Conservation (phyloP, 2,113 vertebrate genomes). For the Pao palembangensis region DNA sequence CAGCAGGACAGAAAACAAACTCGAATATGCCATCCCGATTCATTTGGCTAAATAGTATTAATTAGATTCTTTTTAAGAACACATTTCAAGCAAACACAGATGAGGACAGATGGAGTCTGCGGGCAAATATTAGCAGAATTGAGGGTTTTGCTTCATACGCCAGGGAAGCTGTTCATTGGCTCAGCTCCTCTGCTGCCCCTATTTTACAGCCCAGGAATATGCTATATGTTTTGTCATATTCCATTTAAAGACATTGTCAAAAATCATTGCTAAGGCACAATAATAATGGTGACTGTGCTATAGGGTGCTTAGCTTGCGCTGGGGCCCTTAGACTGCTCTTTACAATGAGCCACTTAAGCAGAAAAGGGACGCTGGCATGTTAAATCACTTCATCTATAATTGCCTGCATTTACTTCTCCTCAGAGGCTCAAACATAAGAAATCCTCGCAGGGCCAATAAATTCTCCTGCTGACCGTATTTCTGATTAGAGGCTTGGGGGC, state of each 20-base stretch:
- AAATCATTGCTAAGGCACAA: constrained; percentile 27
- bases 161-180: constrained; percentile 22
- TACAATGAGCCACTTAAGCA: constrained; percentile 70
- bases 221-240: constrained; percentile 27
- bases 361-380: constrained; percentile 61
- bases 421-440: constrained; percentile 62
- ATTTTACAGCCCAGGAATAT: constrained; percentile 31
- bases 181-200: constrained; percentile 14
- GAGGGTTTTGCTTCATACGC: constrained; percentile 24
- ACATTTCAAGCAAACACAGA: constrained; percentile 38
- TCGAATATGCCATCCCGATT: constrained; percentile 16
- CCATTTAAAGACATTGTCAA: constrained; percentile 36
- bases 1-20: constrained; percentile 9
- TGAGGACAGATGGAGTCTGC: constrained; percentile 46
- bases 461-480: constrained; percentile 63
- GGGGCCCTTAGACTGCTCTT: constrained; percentile 46
- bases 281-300: constrained; percentile 24
- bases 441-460: constrained; percentile 74
- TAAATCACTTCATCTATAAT: constrained; percentile 77
- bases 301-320: constrained; percentile 45
- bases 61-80: constrained; percentile 27
- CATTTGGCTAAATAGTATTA: constrained; percentile 25
- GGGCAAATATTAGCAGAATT: constrained; percentile 30
- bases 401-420: constrained; percentile 73
- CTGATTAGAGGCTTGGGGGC: constrained; percentile 65